phyloP scores from a whole-genome alignment of 2,113 vertebrate species.

The zebrafish (Danio rerio) region DNA sequence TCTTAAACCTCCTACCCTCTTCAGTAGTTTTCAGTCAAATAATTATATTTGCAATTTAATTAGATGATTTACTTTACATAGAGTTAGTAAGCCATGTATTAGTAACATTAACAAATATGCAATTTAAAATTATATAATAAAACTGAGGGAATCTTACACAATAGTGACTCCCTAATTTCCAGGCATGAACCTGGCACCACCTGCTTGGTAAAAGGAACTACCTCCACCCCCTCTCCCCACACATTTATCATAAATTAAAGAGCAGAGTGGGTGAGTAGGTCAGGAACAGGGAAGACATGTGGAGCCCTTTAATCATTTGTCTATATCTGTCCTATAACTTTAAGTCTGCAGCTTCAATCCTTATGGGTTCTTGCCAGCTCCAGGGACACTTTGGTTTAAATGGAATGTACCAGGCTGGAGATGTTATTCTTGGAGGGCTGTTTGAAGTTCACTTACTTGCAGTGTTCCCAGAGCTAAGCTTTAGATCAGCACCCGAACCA shows the following conservation, averaged over 20 bases:
- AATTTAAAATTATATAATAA: background rate
- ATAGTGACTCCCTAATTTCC: background rate
- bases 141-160: background rate
- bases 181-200: background rate
- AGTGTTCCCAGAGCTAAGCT: conserved; percentile 10
- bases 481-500: conserved; percentile 3
- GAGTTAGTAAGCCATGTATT: background rate
- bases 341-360: background rate
- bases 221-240: background rate
- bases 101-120: background rate
- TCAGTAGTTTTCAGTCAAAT: no score
- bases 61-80: background rate
- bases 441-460: conserved; percentile 25
- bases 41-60: background rate
- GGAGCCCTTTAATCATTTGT: background rate
- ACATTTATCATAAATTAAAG: background rate
- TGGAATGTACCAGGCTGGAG: conserved; percentile 20
- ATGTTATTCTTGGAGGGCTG: conserved; percentile 17
- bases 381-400: background rate
- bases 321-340: conserved; percentile 18
- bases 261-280: background rate
- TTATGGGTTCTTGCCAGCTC: background rate
- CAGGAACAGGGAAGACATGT: conserved; percentile 16
- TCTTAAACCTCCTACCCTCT: no score
- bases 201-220: conserved; percentile 15